Base-by-base conservation (phyloP, 2,888 invertebrate species). In the Lasiommata megera region DNA sequence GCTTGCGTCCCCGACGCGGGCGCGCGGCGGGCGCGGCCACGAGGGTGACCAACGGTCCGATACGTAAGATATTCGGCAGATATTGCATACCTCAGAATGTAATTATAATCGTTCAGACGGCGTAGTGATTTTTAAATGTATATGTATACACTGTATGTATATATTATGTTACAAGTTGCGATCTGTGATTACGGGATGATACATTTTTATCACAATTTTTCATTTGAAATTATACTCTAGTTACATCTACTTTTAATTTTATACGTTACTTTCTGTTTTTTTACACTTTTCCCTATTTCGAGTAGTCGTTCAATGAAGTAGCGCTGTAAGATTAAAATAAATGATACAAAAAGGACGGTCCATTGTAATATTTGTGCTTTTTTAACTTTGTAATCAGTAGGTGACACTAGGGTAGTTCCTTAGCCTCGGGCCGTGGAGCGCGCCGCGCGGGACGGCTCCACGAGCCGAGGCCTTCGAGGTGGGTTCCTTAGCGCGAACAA, bases 111-210 rank as follows among this genome's bases (percentile, higher is more conserved):
- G 31, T 7, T 28, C 12, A 14, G 23, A 14, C 44, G 14, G 14
- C 44, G 44, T 44, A 28, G 28, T 29, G 29, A 29, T 16, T 28
- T 44, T 44, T 29, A 29, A 28, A 28, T 44, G 11, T 43, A 28
- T 28, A 43, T 18, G 11, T 41, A 28, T 43, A 28, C n/a, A 43
- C 43, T 43, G 41, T 43, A 23, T 31, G n/a, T 47, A 17, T 47
- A 14, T 48, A 36, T 18, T 48, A 11, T 14, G 28, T 43, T 23
- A 43, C 43, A 18, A 43, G 7, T 23, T 43, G 14, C 14, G 31
- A 46, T 31, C 46, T 46, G 46, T 46, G 46, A 46, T 46, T 29
- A 28, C 46, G 29, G 46, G 46, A 46, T 31, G 29, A 8, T 46
- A 6, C 11, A 31, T 16, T 46, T 43, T 31, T 46, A 31, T 46